A percentile compares a stretch with the other conserved stretches of the same genome.
These are phyloP conservation scores for Drosophila niveifrons DNA, from an alignment of 2,888 invertebrate species.

Conservation along the genomic window DNA sequence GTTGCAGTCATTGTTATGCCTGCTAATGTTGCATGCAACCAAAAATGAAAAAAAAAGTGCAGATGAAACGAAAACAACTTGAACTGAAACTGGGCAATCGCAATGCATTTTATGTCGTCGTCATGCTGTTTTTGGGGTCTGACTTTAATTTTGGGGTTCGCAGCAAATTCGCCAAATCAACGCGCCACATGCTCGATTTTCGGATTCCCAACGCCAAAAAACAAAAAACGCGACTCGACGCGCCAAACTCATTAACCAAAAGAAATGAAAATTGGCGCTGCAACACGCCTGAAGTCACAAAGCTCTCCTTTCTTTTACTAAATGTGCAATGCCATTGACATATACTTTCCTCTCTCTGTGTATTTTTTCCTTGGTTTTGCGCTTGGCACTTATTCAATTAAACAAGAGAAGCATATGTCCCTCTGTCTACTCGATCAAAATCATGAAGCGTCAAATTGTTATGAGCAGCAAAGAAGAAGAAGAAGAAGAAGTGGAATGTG, in stretches of 20 bases:
- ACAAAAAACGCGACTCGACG: neutral
- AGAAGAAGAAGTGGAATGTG: slow-evolving; percentile 48
- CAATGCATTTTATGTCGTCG: slow-evolving; percentile 68
- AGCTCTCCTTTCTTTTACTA: slow-evolving; percentile 14
- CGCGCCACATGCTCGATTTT: slow-evolving; percentile 58
- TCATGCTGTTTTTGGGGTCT: slow-evolving; percentile 49
- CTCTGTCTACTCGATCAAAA: slow-evolving; percentile 53
- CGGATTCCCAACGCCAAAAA: slow-evolving; percentile 1
- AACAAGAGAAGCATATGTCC: slow-evolving; percentile 50
- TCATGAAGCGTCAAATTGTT: slow-evolving; percentile 81
- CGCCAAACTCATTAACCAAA: slow-evolving; percentile 10
- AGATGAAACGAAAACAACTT: neutral
- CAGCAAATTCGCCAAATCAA: slow-evolving; percentile 65
- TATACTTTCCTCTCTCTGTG: slow-evolving; percentile 35
- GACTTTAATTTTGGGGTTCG: slow-evolving; percentile 53
- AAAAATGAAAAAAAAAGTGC: slow-evolving; percentile 25
- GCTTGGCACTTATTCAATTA: slow-evolving; percentile 72
- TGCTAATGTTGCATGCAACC: slow-evolving; percentile 61
- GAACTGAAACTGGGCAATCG: slow-evolving; percentile 35
- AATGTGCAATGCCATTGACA: slow-evolving; percentile 50
- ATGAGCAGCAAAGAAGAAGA: slow-evolving; percentile 61
- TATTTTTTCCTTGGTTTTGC: neutral
- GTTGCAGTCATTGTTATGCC: slow-evolving; percentile 41
- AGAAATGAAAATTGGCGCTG: slow-evolving; percentile 38
- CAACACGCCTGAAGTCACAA: slow-evolving; percentile 23